These are phyloP conservation scores for Drosophila melanica DNA, from an alignment of 1,140 invertebrate species.

Conservation along the genomic window DNA sequence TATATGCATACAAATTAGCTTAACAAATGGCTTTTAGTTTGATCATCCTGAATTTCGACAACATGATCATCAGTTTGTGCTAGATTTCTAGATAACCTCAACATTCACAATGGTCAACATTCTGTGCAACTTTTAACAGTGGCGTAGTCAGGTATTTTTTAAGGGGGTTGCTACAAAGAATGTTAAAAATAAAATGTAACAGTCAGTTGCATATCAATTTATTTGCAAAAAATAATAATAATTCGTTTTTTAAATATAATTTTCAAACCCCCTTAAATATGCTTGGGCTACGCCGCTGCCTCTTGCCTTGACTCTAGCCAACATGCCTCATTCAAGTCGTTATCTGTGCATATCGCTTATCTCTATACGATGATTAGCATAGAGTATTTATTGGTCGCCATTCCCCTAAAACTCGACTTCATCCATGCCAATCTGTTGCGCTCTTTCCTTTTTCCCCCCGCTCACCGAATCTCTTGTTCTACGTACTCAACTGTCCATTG, in stretches of 20 bases:
- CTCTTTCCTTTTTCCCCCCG: background rate
- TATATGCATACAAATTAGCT: constrained; percentile 8
- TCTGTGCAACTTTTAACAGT: background rate
- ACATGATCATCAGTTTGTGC: too few species aligned
- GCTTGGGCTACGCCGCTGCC: constrained; percentile 1
- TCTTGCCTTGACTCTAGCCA: background rate
- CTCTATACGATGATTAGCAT: background rate
- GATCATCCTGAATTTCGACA: constrained; percentile 14
- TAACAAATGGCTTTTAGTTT: constrained; percentile 1
- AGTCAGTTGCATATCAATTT: too few species aligned
- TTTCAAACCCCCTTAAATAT: background rate
- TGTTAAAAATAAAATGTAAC: too few species aligned
- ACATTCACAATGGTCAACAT: background rate
- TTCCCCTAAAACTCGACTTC: background rate
- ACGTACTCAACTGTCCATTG: constrained; percentile 4
- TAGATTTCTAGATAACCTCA: background rate
- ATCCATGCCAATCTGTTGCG: constrained; percentile 2
- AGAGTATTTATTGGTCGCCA: constrained; percentile 1
- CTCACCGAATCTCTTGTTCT: background rate
- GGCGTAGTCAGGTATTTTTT: background rate
- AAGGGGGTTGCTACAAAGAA: background rate
- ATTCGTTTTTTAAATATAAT: too few species aligned
- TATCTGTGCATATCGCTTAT: background rate
- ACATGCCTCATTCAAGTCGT: background rate
- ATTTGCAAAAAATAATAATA: too few species aligned